A percentile compares a stretch with the other conserved stretches of the same genome.
These are phyloP conservation scores for Caenorhabditis tropicalis DNA, from an alignment of 1,140 invertebrate genomes.

Conservation along the genomic window DNA sequence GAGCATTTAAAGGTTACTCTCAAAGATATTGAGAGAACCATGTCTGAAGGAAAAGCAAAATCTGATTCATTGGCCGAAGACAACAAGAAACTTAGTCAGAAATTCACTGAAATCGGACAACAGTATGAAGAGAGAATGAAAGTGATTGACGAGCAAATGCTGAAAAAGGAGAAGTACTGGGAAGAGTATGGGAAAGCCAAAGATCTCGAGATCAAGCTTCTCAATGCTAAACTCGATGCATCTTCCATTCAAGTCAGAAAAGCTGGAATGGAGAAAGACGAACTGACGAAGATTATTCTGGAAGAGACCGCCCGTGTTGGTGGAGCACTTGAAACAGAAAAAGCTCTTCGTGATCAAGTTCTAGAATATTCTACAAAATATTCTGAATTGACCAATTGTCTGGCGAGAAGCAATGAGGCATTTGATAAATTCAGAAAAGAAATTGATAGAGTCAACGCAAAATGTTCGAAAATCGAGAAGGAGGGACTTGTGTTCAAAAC, in stretches of 20 bases:
- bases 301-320: slow-evolving; percentile 47
- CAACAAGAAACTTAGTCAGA: slow-evolving; percentile 44
- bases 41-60: slow-evolving; percentile 22
- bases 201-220: slow-evolving; percentile 46
- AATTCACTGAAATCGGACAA: slow-evolving; percentile 34
- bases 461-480: slow-evolving; percentile 44
- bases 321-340: slow-evolving; percentile 48
- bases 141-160: slow-evolving; percentile 33
- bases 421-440: slow-evolving; percentile 53
- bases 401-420: slow-evolving; percentile 49
- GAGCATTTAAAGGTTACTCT: slow-evolving; percentile 47
- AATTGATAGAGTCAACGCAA: slow-evolving; percentile 48
- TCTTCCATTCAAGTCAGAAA: slow-evolving; percentile 11
- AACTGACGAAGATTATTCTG: slow-evolving; percentile 44
- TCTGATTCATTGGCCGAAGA: slow-evolving; percentile 48
- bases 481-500: slow-evolving; percentile 35
- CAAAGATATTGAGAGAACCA: slow-evolving; percentile 43
- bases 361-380: slow-evolving; percentile 49
- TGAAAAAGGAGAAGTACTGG: slow-evolving; percentile 40
- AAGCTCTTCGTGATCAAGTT: slow-evolving; percentile 47
- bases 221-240: slow-evolving; percentile 42
- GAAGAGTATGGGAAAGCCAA: slow-evolving; percentile 37
- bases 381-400: slow-evolving; percentile 16
- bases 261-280: slow-evolving; percentile 43
- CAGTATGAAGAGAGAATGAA: slow-evolving; percentile 45